These are phyloP conservation scores for Phengaris arion DNA, from an alignment of 2,888 invertebrate species.

Conservation along the genomic window DNA sequence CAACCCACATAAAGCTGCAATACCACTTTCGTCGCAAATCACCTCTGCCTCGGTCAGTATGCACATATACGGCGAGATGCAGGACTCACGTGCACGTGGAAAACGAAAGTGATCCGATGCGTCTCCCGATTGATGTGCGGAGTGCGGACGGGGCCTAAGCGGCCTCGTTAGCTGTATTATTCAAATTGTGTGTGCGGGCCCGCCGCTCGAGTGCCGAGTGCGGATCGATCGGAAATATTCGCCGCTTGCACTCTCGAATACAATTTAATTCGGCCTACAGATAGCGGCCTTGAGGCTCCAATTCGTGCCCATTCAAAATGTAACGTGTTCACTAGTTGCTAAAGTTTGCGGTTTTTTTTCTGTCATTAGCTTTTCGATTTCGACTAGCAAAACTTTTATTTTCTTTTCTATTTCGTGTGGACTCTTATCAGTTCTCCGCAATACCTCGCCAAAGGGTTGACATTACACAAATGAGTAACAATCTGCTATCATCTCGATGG, in stretches of 20 bases:
- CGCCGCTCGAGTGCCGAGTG: constrained; percentile 37
- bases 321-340: background rate
- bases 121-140: constrained; percentile 71
- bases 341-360: background rate
- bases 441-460: background rate
- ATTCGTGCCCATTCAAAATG: constrained; percentile 6
- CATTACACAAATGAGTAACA: constrained; percentile 2
- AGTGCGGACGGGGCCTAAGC: constrained; percentile 57
- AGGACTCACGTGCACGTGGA: constrained; percentile 70
- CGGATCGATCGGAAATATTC: constrained; percentile 54
- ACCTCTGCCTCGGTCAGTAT: constrained; percentile 78
- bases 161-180: constrained; percentile 69
- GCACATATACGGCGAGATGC: constrained; percentile 69
- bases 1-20: constrained; percentile 76
- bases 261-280: constrained; percentile 43
- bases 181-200: constrained; percentile 62
- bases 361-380: background rate
- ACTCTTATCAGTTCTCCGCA: background rate
- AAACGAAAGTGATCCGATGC: constrained; percentile 76
- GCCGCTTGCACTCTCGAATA: constrained; percentile 46
- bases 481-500: background rate
- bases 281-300: constrained; percentile 20
- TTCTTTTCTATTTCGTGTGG: background rate
- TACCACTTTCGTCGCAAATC: constrained; percentile 80
- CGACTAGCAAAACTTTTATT: background rate